Conservation (phyloP, 2,113 vertebrate genomes). For the Pampusana beccarii region DNA sequence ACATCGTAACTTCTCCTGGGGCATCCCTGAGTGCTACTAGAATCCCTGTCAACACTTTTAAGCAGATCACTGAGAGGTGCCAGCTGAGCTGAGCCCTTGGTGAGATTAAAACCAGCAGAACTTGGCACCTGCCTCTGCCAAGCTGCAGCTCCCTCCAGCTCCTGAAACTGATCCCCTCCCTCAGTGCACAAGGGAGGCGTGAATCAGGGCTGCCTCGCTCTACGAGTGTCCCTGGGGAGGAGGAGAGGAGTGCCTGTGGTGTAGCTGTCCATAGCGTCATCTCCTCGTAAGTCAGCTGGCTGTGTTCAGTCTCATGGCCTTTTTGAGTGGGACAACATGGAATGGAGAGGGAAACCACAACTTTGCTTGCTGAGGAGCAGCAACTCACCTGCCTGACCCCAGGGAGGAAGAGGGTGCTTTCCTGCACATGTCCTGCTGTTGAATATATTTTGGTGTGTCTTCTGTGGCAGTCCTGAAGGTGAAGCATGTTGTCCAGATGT, state of each 20-base stretch:
- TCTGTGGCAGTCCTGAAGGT: background rate
- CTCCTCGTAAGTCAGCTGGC: accelerated
- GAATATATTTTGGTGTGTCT: background rate
- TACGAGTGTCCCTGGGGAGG: background rate
- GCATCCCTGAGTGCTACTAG: background rate
- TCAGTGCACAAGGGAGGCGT: accelerated
- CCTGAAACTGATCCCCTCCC: background rate
- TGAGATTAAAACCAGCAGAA: conserved; percentile 1
- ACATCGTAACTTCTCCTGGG: background rate
- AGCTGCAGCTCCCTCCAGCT: background rate
- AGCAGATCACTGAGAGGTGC: background rate
- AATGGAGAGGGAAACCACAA: background rate
- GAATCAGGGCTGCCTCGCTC: background rate
- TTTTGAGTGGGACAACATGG: accelerated
- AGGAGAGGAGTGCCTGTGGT: background rate
- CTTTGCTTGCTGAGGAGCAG: background rate
- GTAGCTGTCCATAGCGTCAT: accelerated
- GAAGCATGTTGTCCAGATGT: background rate
- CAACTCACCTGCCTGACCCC: background rate
- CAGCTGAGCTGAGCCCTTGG: background rate
- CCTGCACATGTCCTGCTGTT: accelerated
- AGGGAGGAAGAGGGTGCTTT: background rate
- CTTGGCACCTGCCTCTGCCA: background rate
- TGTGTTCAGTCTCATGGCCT: background rate
- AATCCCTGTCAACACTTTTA: background rate